Percentiles rank a stretch among this genome's conserved stretches.
Evolutionary conservation across 2,113 vertebrate species (phyloP).

Genomic region (Myotis yumanensis): DNA sequence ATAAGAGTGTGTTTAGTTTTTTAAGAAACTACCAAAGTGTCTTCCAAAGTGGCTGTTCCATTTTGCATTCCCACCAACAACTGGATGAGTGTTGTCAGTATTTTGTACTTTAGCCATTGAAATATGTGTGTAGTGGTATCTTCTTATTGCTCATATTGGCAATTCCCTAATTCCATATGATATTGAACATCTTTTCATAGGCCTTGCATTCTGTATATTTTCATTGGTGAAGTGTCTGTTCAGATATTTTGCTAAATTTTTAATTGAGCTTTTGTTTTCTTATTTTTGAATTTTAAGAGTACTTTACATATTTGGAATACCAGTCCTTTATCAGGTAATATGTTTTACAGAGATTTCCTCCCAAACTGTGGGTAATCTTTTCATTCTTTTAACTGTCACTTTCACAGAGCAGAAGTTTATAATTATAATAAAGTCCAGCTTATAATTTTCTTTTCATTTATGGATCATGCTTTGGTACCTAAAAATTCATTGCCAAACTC

Average conservation of each 20-base stretch:
- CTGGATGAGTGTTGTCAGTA: background rate
- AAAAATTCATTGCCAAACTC: background rate
- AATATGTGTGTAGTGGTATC: background rate
- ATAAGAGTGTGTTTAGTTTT: background rate
- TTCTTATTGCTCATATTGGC: background rate
- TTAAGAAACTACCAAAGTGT: background rate
- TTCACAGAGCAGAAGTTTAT: background rate
- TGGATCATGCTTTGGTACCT: background rate
- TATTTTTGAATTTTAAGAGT: background rate
- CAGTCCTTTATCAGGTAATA: background rate
- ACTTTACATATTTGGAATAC: background rate
- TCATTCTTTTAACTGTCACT: background rate
- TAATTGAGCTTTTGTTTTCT: background rate
- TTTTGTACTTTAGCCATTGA: background rate
- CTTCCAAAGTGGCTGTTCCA: background rate
- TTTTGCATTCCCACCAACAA: background rate
- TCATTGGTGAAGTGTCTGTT: background rate
- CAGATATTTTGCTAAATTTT: background rate
- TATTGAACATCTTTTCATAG: background rate
- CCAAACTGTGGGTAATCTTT: background rate
- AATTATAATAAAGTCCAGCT: background rate
- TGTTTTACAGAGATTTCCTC: background rate
- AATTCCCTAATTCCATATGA: background rate
- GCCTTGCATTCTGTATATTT: background rate
- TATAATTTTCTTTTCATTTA: background rate